phyloP scores from a whole-genome alignment of 2,888 invertebrate genomes.

The Plebejus anna region DNA sequence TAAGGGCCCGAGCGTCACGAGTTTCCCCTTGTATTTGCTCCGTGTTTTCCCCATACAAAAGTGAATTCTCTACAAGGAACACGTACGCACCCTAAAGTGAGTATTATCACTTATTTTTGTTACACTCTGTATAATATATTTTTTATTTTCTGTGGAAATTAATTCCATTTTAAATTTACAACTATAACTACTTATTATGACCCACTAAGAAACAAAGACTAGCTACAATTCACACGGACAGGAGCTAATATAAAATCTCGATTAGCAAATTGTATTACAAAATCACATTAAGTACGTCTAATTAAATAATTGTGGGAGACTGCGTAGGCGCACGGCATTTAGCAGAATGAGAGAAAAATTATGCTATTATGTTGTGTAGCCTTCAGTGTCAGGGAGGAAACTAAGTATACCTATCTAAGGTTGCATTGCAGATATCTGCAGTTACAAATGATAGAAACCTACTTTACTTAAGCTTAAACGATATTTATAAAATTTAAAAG shows the following conservation, averaged over 20 bases:
- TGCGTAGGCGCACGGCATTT: constrained; percentile 20
- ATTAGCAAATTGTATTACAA: constrained; percentile 17
- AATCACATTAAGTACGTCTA: constrained; percentile 11
- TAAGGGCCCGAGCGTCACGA: no score
- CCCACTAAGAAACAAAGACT: constrained; percentile 3
- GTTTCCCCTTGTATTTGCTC: no score
- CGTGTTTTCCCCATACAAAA: no score
- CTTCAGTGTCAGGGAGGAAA: not conserved
- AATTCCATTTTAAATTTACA: not conserved
- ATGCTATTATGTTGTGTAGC: constrained; percentile 5
- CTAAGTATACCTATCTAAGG: not conserved
- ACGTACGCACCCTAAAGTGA: no score
- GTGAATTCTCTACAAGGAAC: no score
- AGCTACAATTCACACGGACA: constrained; percentile 9
- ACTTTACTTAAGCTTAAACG: constrained; percentile 36
- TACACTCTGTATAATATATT: not conserved
- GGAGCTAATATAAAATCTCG: not conserved
- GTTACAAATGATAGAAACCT: not conserved
- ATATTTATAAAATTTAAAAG: no score
- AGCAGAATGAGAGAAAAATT: constrained; percentile 20
- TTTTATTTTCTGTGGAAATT: not conserved
- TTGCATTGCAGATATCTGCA: not conserved
- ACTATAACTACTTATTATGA: not conserved
- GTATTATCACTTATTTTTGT: no score
- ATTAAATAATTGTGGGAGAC: constrained; percentile 25